Evolutionary conservation across 2,113 vertebrate genomes (phyloP).

Genomic region (Chrysemys picta): DNA sequence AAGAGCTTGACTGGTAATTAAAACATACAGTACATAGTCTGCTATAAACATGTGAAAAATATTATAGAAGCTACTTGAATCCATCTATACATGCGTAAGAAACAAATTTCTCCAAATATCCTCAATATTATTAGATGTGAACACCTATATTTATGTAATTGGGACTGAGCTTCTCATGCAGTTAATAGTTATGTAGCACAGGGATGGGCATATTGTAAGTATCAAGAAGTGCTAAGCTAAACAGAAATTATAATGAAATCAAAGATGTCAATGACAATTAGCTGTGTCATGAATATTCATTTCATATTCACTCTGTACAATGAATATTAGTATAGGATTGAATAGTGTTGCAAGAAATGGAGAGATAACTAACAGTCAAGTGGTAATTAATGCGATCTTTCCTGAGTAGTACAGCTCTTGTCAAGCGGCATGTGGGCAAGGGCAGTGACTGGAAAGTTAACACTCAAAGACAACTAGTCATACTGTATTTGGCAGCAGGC

Average conservation of each 20-base stretch:
- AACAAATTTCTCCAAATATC: neutral
- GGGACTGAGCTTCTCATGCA: constrained; percentile 24
- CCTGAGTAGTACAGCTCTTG: constrained; percentile 35
- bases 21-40: neutral
- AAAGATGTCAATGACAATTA: constrained; percentile 70
- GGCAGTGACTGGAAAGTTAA: constrained; percentile 59
- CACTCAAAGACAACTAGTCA: constrained; percentile 40
- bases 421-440: constrained; percentile 48
- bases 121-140: constrained; percentile 5
- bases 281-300: constrained; percentile 63
- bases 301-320: constrained; percentile 50
- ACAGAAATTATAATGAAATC: constrained; percentile 73
- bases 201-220: constrained; percentile 31
- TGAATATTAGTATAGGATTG: constrained; percentile 51
- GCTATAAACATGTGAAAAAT: neutral
- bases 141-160: constrained; percentile 1
- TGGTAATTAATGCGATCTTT: constrained; percentile 57
- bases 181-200: constrained; percentile 25
- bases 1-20: constrained; percentile 29
- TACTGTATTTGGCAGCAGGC: constrained; percentile 19
- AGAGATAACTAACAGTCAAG: constrained; percentile 64
- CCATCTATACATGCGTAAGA: neutral
- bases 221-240: constrained; percentile 60
- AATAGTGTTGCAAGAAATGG: constrained; percentile 55
- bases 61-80: neutral